Evolutionary conservation across 1,140 invertebrate species (phyloP).

Genomic region (Oncopodura yosiiana): DNA sequence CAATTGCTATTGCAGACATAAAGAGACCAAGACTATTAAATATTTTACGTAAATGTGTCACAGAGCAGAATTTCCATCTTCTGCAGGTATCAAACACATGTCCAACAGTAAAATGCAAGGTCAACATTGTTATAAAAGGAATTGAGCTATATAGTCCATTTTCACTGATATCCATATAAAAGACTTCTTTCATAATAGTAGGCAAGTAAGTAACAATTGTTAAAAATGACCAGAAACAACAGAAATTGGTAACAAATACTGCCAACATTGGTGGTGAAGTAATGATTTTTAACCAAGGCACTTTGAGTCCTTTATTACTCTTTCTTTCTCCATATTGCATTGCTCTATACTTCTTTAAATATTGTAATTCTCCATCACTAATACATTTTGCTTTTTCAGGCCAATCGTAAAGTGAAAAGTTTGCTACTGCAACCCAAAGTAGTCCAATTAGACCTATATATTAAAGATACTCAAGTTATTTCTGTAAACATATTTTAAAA

Average conservation of each 20-base stretch:
- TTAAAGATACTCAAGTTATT: no score
- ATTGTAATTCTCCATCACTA: constrained; percentile 42
- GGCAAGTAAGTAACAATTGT: constrained; percentile 51
- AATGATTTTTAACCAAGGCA: constrained; percentile 47
- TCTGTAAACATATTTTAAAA: no score
- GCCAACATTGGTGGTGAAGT: constrained; percentile 48
- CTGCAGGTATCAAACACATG: constrained; percentile 34
- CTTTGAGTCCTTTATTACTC: constrained; percentile 12
- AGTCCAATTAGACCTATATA: constrained; percentile 37
- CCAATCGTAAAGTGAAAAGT: constrained; percentile 42
- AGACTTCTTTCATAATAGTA: constrained; percentile 50
- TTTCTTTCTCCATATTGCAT: constrained; percentile 9
- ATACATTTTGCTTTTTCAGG: constrained; percentile 46
- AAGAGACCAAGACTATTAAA: constrained; percentile 37
- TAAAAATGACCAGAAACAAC: constrained; percentile 52
- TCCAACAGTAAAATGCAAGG: constrained; percentile 33
- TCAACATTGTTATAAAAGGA: constrained; percentile 45
- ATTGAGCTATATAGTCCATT: constrained; percentile 49
- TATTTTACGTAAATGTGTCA: constrained; percentile 36
- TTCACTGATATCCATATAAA: constrained; percentile 48
- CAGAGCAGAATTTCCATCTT: constrained; percentile 25
- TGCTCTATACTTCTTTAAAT: constrained; percentile 37
- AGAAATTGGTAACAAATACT: constrained; percentile 48
- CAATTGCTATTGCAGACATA: constrained; percentile 22
- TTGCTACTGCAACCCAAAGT: constrained; percentile 43